Conservation (phyloP, 2,113 vertebrate species). For the Pachyramphus minor region DNA sequence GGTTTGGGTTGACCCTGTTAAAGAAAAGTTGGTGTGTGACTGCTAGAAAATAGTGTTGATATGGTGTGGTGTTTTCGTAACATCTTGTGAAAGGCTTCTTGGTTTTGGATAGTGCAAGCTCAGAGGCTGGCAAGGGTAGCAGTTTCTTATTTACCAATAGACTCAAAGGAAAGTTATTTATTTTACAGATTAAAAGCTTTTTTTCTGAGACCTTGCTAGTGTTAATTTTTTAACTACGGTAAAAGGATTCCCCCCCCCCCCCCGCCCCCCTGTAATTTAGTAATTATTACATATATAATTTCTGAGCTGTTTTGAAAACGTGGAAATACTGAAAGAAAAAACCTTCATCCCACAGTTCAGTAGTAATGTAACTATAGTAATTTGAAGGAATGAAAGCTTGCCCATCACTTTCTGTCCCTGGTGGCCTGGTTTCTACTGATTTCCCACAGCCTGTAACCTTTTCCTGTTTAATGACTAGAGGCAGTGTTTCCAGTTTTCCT, state of each 20-base stretch:
- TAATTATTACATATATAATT: not conserved
- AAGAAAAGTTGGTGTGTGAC: not conserved
- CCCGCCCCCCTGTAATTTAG: accelerated
- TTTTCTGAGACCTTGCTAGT: not conserved
- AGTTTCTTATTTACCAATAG: not conserved
- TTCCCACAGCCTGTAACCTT: not conserved
- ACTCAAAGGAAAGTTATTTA: not conserved
- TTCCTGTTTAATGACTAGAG: not conserved
- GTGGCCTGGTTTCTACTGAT: not conserved
- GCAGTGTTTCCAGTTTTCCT: not conserved
- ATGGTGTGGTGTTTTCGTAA: not conserved
- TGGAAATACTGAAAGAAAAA: not conserved
- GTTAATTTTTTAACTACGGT: not conserved
- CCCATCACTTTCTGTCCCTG: not conserved
- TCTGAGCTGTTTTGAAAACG: not conserved
- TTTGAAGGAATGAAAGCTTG: not conserved
- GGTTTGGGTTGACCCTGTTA: not conserved
- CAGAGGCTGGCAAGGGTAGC: not conserved
- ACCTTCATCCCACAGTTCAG: not conserved
- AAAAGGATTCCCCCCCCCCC: not conserved
- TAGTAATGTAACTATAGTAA: not conserved
- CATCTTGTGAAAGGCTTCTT: not conserved
- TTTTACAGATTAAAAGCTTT: not conserved
- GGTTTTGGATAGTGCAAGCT: not conserved
- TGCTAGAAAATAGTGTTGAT: not conserved